These are phyloP conservation scores for Oxyura jamaicensis DNA, from an alignment of 2,113 vertebrate species.

Conservation along the genomic window DNA sequence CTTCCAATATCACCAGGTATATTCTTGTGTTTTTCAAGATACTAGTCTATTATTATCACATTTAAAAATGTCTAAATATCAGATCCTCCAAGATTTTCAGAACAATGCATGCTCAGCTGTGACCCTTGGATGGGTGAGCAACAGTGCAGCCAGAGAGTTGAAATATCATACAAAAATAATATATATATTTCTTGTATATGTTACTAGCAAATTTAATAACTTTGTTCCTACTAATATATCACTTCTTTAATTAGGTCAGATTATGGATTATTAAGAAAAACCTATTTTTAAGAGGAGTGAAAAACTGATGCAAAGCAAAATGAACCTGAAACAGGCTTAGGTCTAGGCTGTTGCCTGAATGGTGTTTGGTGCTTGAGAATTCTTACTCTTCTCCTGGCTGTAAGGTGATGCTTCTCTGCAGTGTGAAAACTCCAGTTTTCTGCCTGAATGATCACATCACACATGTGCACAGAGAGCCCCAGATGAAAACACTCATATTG, in stretches of 20 bases:
- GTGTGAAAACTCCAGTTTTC: slow-evolving; percentile 47
- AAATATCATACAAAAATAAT: neutral
- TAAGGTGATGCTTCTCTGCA: neutral
- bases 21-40: neutral
- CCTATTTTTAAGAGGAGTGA: neutral
- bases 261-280: neutral
- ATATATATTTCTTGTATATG: neutral
- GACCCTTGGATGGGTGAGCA: neutral
- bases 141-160: neutral
- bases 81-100: neutral
- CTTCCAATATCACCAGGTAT: neutral
- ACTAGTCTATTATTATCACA: neutral
- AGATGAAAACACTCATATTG: slow-evolving; percentile 34
- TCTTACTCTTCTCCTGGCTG: neutral
- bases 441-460: slow-evolving; percentile 42
- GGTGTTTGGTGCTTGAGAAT: neutral
- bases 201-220: neutral
- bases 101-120: neutral
- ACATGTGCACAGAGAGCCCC: neutral
- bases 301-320: neutral
- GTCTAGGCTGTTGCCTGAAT: neutral
- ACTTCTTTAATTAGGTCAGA: neutral
- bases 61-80: neutral
- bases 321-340: neutral
- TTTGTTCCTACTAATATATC: neutral